Evolutionary conservation across 2,113 vertebrate species (phyloP).

Genomic region (Pelobates fuscus): DNA sequence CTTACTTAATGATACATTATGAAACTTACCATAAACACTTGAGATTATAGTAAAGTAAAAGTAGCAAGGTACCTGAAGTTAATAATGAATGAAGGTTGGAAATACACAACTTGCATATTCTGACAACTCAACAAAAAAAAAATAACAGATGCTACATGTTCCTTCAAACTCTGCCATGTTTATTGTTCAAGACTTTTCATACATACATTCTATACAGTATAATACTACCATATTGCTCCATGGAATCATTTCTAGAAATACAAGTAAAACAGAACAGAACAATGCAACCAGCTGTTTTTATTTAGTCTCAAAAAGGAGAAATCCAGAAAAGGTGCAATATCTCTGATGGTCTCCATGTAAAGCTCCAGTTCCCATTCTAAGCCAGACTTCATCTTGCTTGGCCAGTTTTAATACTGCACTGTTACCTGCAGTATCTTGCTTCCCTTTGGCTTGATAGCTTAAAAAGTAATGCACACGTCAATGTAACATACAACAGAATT

Average conservation of each 20-base stretch:
- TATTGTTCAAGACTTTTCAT: slow-evolving; percentile 40
- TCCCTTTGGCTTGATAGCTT: slow-evolving; percentile 80
- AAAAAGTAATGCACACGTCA: slow-evolving; percentile 16
- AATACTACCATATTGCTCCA: slow-evolving; percentile 29
- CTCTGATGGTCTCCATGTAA: slow-evolving; percentile 81
- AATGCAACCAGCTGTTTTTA: slow-evolving; percentile 47
- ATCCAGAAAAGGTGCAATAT: slow-evolving; percentile 80
- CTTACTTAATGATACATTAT: too few species aligned
- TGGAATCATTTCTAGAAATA: neutral
- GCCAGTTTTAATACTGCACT: slow-evolving; percentile 76
- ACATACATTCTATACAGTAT: neutral
- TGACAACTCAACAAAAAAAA: too few species aligned
- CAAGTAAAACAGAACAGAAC: neutral
- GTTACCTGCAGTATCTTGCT: slow-evolving; percentile 79
- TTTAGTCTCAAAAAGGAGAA: slow-evolving; percentile 81
- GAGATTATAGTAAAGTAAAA: too few species aligned
- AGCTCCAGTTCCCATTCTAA: slow-evolving; percentile 78
- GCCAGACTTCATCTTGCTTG: slow-evolving; percentile 81
- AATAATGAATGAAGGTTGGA: too few species aligned
- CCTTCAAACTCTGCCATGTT: slow-evolving; percentile 1
- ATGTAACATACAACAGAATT: too few species aligned
- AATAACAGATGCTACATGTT: too few species aligned
- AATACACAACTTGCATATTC: too few species aligned
- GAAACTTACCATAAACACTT: too few species aligned
- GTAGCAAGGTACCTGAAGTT: too few species aligned